Percentiles rank a stretch among this genome's conserved stretches.
Evolutionary conservation across 2,888 invertebrate genomes (phyloP).

Genomic region (Conus canariensis): DNA sequence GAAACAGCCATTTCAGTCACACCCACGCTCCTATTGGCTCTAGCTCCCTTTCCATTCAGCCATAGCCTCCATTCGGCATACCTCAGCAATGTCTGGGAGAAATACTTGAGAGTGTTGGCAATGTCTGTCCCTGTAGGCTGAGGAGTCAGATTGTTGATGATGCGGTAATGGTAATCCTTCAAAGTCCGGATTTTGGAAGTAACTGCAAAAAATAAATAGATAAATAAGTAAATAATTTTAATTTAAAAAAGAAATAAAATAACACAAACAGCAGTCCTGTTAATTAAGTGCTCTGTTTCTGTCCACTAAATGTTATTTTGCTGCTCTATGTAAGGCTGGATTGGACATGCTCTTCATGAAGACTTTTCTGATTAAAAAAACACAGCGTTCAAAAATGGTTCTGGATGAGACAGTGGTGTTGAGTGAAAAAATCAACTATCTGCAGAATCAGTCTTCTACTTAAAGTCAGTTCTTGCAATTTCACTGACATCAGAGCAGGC

Average conservation of each 20-base stretch:
- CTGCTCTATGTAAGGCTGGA: too few relatives aligned
- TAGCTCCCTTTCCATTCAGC: constrained; percentile 54
- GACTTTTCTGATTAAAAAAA: too few relatives aligned
- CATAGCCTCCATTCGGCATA: constrained; percentile 84
- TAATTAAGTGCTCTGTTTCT: too few relatives aligned
- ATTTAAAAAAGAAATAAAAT: constrained; percentile 24
- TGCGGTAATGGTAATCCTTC: constrained; percentile 95
- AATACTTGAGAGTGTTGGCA: constrained; percentile 98
- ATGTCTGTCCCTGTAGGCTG: constrained; percentile 97
- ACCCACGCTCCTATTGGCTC: background rate
- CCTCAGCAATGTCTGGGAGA: constrained; percentile 96
- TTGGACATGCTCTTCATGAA: too few relatives aligned
- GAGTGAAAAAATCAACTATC: too few relatives aligned
- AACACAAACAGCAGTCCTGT: background rate
- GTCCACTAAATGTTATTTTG: too few relatives aligned
- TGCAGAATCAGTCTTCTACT: too few relatives aligned
- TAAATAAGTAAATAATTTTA: background rate
- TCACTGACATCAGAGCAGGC: too few relatives aligned
- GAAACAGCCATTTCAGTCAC: background rate
- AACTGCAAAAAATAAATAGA: constrained; percentile 82
- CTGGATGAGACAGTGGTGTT: too few relatives aligned
- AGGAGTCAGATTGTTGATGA: constrained; percentile 93
- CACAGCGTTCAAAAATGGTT: too few relatives aligned
- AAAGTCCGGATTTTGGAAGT: constrained; percentile 98
- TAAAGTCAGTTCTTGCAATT: too few relatives aligned